Percentiles rank a stretch among this genome's conserved stretches.
Evolutionary conservation across 2,113 vertebrate genomes (phyloP).

Genomic region (Alectura lathami): DNA sequence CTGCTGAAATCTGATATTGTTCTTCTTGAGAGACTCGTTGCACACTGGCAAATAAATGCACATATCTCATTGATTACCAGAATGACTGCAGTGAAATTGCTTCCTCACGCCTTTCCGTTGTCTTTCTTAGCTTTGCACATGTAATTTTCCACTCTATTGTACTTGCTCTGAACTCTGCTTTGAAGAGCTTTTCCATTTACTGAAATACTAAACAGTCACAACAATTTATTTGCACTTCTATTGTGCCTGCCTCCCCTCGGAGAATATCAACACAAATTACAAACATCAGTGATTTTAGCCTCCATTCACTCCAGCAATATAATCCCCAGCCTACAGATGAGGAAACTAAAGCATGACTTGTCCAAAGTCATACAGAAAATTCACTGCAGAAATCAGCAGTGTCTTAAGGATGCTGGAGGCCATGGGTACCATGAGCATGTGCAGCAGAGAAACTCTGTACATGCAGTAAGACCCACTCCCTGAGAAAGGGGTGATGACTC

Average conservation of each 20-base stretch:
- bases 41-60: constrained; percentile 7
- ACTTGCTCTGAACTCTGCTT: constrained; percentile 49
- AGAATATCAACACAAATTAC: constrained; percentile 69
- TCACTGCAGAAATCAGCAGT: constrained; percentile 21
- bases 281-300: constrained; percentile 61
- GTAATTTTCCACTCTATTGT: constrained; percentile 66
- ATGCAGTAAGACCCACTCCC: neutral
- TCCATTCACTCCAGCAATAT: constrained; percentile 51
- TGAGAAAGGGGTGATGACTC: neutral
- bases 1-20: neutral
- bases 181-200: constrained; percentile 62
- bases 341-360: constrained; percentile 45
- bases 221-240: constrained; percentile 64
- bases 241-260: constrained; percentile 56
- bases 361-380: constrained; percentile 45
- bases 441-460: neutral
- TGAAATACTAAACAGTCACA: constrained; percentile 66
- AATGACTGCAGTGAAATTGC: constrained; percentile 51
- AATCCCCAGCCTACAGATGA: constrained; percentile 36
- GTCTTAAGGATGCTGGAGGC: constrained; percentile 39
- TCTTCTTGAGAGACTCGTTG: neutral
- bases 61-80: constrained; percentile 33
- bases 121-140: constrained; percentile 41
- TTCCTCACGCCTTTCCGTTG: neutral
- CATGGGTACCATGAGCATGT: neutral